phyloP scores from a whole-genome alignment of 2,888 invertebrate species.

The Brachyopa scutellaris region DNA sequence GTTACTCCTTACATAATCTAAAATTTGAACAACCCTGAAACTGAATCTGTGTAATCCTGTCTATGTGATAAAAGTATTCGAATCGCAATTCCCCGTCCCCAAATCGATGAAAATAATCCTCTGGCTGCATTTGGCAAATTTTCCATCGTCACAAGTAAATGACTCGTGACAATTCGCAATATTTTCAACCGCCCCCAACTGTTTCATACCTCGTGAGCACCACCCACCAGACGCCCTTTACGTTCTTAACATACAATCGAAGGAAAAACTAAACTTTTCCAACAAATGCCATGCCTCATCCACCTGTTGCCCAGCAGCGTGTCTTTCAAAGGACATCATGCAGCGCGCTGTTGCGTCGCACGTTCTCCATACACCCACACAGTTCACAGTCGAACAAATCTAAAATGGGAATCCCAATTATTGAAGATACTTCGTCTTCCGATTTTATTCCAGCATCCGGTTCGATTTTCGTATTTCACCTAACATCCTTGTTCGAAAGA shows the following conservation, averaged over 20 bases:
- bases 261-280: conserved; percentile 6
- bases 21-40: too few relatives aligned
- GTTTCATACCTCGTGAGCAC: background rate
- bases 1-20: too few relatives aligned
- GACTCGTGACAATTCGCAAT: conserved; percentile 41
- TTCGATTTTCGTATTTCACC: conserved; percentile 32
- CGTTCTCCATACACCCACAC: background rate
- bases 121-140: conserved; percentile 19
- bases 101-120: conserved; percentile 55
- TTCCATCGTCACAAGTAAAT: conserved; percentile 45
- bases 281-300: conserved; percentile 44
- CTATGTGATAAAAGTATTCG: too few relatives aligned
- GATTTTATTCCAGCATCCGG: conserved; percentile 64
- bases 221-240: conserved; percentile 4
- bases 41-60: too few relatives aligned
- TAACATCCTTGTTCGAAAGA: conserved; percentile 30
- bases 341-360: conserved; percentile 20
- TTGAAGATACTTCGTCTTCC: conserved; percentile 64
- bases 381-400: background rate
- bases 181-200: conserved; percentile 16
- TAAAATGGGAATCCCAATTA: conserved; percentile 48
- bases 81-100: conserved; percentile 47
- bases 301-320: conserved; percentile 49
- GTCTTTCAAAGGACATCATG: too few relatives aligned
- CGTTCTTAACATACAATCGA: conserved; percentile 6